These are phyloP conservation scores for Hedya salicella DNA, from an alignment of 2,888 invertebrate species.

Conservation along the genomic window DNA sequence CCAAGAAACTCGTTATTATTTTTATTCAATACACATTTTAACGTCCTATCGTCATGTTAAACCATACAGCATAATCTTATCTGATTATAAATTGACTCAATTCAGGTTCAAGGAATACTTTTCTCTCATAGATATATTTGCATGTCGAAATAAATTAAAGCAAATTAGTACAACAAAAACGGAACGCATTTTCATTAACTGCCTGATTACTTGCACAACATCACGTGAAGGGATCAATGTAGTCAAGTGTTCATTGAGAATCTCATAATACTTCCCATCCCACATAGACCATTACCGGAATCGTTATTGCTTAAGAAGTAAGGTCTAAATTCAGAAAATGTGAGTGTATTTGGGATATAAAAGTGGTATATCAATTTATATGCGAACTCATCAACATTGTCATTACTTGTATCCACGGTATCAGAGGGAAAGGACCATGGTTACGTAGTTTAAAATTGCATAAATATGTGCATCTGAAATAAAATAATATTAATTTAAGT, in stretches of 20 bases:
- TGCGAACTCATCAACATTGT: constrained; percentile 15
- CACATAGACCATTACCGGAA: neutral
- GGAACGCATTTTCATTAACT: constrained; percentile 42
- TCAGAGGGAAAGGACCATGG: constrained; percentile 5
- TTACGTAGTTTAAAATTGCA: neutral
- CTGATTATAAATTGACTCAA: neutral
- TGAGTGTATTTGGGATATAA: neutral
- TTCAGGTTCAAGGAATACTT: neutral
- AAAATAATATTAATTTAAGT: no score
- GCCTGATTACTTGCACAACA: constrained; percentile 34
- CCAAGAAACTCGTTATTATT: no score
- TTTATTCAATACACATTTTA: no score
- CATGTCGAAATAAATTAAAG: constrained; percentile 11
- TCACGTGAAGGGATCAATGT: constrained; percentile 39
- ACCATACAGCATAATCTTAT: no score
- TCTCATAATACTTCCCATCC: neutral
- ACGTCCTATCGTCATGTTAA: no score
- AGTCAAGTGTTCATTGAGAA: constrained; percentile 43
- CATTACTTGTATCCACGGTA: constrained; percentile 35
- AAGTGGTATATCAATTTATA: constrained; percentile 25
- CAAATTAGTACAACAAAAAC: constrained; percentile 28
- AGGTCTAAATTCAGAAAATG: neutral
- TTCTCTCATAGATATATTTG: neutral
- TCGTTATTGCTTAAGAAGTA: neutral
- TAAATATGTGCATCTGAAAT: no score